Percentiles rank a stretch among this genome's conserved stretches.
phyloP scores from a whole-genome alignment of 1,140 invertebrate genomes.

The Aphelenchoides besseyi region DNA sequence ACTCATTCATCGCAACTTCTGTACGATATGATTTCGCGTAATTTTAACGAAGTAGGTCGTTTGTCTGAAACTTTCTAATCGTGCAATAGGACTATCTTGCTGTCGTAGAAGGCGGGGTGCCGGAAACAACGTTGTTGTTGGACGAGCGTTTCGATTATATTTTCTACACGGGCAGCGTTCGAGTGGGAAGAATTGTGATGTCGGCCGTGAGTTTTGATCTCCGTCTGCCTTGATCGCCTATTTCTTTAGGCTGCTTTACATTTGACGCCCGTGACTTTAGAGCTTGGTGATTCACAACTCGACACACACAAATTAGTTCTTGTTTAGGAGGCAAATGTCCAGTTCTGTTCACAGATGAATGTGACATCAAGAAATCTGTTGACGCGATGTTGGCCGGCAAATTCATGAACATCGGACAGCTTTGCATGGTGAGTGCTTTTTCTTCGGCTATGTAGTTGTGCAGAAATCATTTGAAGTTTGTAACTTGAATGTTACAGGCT shows the following conservation, averaged over 20 bases:
- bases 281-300: conserved; percentile 81
- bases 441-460: background rate
- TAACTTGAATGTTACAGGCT: conserved; percentile 78
- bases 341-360: conserved; percentile 44
- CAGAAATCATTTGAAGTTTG: background rate
- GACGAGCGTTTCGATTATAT: conserved; percentile 91
- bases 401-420: conserved; percentile 88
- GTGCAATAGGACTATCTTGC: conserved; percentile 65
- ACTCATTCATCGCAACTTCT: conserved; percentile 72
- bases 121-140: conserved; percentile 80
- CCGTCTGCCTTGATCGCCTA: background rate
- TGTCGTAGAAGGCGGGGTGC: conserved; percentile 73
- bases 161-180: conserved; percentile 86
- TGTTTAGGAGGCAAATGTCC: conserved; percentile 42
- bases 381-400: conserved; percentile 66
- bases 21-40: conserved; percentile 77
- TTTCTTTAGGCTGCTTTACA: conserved; percentile 80
- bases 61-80: background rate
- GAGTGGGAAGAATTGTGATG: conserved; percentile 80
- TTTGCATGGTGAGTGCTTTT: conserved; percentile 64
- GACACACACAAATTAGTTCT: background rate
- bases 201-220: conserved; percentile 66
- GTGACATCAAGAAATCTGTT: conserved; percentile 60
- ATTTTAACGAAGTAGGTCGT: conserved; percentile 73
- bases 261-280: conserved; percentile 86